A percentile compares a stretch with the other conserved stretches of the same genome.
Conservation (phyloP, 37 sponge, comb jelly and placozoan genomes). For the Tethya wilhelma region DNA sequence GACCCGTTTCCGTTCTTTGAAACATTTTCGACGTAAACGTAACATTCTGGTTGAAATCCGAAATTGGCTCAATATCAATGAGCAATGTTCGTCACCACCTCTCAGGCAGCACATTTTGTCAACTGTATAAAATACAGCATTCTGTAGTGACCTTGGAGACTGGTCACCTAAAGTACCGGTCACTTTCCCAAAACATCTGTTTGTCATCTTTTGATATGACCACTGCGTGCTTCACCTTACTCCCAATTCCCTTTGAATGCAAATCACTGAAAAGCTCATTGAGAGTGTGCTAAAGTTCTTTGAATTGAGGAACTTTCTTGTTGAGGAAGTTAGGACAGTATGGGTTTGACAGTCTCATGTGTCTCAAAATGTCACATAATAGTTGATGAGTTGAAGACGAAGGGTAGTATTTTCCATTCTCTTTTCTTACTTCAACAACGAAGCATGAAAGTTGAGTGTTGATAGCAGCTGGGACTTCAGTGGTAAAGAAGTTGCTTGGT, state of each 20-base stretch:
- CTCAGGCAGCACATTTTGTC: slow-evolving; percentile 5
- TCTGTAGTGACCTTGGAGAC: slow-evolving; percentile 1
- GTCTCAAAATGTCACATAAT: slow-evolving; percentile 8
- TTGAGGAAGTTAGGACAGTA: slow-evolving; percentile 17
- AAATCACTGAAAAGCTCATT: slow-evolving; percentile 2
- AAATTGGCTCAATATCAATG: not conserved
- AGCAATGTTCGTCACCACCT: slow-evolving; percentile 20
- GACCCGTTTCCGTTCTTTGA: slow-evolving; percentile 16
- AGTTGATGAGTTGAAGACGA: slow-evolving; percentile 6
- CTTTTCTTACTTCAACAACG: not conserved
- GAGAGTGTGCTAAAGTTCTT: slow-evolving; percentile 1
- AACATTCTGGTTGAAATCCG: not conserved
- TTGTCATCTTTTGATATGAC: slow-evolving; percentile 8
- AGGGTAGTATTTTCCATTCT: slow-evolving; percentile 4
- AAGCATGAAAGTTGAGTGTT: not conserved
- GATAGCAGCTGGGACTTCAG: not conserved
- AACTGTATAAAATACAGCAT: slow-evolving; percentile 15
- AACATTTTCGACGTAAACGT: slow-evolving; percentile 13
- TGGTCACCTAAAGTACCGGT: not conserved
- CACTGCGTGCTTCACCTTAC: slow-evolving; percentile 2
- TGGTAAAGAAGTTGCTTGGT: not conserved
- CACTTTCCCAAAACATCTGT: slow-evolving; percentile 18
- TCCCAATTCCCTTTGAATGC: slow-evolving; percentile 6
- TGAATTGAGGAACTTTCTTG: slow-evolving; percentile 23
- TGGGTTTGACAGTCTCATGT: not conserved